phyloP scores from a whole-genome alignment of 2,888 invertebrate species.

The Drosophila bunnanda region DNA sequence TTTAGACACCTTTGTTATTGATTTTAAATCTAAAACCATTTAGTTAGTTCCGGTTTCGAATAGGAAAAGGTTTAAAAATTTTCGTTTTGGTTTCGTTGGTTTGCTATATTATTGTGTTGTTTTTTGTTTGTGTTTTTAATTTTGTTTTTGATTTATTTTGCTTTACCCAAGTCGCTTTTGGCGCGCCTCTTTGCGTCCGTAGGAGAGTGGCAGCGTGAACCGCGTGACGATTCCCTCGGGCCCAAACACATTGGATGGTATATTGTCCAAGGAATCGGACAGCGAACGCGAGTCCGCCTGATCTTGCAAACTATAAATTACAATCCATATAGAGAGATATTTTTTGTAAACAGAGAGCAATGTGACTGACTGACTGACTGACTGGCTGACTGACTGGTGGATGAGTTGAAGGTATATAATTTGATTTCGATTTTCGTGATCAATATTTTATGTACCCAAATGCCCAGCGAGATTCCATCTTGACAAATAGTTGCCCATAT shows the following conservation, averaged over 20 bases:
- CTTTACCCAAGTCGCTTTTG: constrained; percentile 93
- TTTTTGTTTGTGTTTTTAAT: constrained; percentile 20
- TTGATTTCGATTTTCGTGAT: constrained; percentile 28
- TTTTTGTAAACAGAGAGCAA: constrained; percentile 18
- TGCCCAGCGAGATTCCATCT: constrained; percentile 18
- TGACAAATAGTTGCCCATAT: constrained; percentile 22
- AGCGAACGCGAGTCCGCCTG: constrained; percentile 85
- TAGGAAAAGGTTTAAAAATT: not conserved
- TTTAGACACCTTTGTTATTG: not conserved
- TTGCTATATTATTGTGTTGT: constrained; percentile 6
- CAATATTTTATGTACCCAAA: constrained; percentile 28
- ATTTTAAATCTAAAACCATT: no score
- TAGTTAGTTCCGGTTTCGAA: no score
- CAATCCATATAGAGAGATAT: constrained; percentile 34
- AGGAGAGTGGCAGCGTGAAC: constrained; percentile 90
- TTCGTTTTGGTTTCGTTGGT: not conserved
- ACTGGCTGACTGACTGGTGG: constrained; percentile 4
- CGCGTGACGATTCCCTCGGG: constrained; percentile 87
- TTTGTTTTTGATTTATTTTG: constrained; percentile 37
- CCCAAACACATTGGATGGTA: constrained; percentile 86
- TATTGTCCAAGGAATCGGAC: constrained; percentile 87
- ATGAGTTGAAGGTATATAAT: constrained; percentile 18
- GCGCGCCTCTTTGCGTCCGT: constrained; percentile 91
- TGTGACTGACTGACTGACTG: constrained; percentile 7
- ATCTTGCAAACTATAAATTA: constrained; percentile 84